Evolutionary conservation across 2,113 vertebrate genomes (phyloP).

Genomic region (Mionectes macconnelli): DNA sequence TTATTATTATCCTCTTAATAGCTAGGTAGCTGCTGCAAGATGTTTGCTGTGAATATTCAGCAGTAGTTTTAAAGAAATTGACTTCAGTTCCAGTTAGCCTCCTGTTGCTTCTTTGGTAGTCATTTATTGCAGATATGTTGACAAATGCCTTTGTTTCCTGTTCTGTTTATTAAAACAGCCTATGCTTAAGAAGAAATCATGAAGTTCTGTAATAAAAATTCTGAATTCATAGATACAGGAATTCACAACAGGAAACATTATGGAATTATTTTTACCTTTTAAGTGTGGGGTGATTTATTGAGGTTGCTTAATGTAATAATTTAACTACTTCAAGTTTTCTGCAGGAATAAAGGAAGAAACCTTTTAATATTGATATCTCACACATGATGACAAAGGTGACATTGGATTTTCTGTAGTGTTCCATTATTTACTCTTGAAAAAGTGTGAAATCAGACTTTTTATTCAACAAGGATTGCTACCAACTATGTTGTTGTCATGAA

Average conservation of each 20-base stretch:
- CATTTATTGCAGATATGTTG: not conserved
- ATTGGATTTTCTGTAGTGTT: not conserved
- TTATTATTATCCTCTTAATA: not conserved
- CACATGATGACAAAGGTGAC: not conserved
- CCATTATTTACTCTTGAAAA: not conserved
- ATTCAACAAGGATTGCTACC: not conserved
- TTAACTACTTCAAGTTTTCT: not conserved
- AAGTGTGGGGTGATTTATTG: not conserved
- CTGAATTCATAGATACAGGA: not conserved
- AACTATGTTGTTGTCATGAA: not conserved
- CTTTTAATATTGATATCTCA: not conserved
- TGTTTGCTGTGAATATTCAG: not conserved
- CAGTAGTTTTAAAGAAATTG: not conserved
- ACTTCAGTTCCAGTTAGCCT: not conserved
- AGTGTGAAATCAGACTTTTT: not conserved
- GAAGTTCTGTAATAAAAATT: not conserved
- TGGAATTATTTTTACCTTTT: not conserved
- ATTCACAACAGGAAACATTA: not conserved
- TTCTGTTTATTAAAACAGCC: not conserved
- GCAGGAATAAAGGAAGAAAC: not conserved
- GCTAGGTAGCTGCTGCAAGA: accelerated
- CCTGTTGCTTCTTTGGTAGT: not conserved
- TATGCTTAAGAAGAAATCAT: not conserved
- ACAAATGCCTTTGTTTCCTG: not conserved
- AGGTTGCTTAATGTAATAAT: not conserved